Evolutionary conservation across 2,113 vertebrate species (phyloP).

Genomic region (Leptodactylus fuscus): DNA sequence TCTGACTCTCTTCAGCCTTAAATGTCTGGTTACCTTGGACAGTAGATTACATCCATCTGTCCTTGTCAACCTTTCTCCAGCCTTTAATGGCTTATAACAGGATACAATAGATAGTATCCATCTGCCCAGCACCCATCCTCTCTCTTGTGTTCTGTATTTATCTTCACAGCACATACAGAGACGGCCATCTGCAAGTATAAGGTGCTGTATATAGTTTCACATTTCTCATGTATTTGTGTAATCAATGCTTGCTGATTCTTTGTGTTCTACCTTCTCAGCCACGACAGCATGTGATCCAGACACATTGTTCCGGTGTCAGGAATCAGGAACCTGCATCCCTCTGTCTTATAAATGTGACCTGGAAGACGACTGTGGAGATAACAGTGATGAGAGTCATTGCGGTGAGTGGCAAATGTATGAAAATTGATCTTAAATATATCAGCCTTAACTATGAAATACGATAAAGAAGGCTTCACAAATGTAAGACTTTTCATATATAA

Average conservation of each 20-base stretch:
- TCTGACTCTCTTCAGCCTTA: too few species aligned
- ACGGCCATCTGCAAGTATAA: not conserved
- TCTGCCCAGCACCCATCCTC: not conserved
- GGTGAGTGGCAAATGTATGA: slow-evolving; percentile 72
- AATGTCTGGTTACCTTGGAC: too few species aligned
- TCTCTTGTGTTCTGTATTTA: not conserved
- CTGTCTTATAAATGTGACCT: slow-evolving; percentile 97
- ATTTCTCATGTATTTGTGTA: not conserved
- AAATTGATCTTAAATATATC: too few species aligned
- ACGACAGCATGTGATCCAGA: slow-evolving; percentile 86
- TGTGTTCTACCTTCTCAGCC: slow-evolving; percentile 69
- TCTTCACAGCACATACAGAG: not conserved
- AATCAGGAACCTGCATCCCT: slow-evolving; percentile 92
- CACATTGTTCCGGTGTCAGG: slow-evolving; percentile 91
- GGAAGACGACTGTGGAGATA: slow-evolving; percentile 96
- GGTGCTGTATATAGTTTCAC: too few species aligned
- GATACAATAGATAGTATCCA: not conserved
- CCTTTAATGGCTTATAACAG: not conserved
- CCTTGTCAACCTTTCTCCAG: not conserved
- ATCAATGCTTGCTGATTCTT: not conserved
- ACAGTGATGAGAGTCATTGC: slow-evolving; percentile 93
- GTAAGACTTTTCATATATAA: not conserved
- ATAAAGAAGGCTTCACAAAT: too few species aligned
- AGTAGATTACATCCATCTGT: too few species aligned
- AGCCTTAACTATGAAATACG: too few species aligned